Evolutionary conservation across 2,113 vertebrate species (phyloP).

Genomic region (Cavia aperea): DNA sequence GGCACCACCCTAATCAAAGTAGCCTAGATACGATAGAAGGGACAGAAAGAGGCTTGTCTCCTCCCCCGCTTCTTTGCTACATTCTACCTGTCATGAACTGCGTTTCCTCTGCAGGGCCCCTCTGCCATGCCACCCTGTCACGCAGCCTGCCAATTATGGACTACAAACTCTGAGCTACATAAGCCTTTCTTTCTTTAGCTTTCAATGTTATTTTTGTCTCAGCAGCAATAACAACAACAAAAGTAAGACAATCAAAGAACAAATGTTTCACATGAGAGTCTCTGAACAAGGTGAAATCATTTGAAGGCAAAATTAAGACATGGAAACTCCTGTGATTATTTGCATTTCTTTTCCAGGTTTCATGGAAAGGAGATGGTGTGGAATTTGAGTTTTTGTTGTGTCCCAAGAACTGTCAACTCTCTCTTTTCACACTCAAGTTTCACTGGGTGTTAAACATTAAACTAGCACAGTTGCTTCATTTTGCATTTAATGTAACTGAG

Average conservation of each 20-base stretch:
- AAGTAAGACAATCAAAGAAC: background rate
- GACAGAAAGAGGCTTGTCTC: background rate
- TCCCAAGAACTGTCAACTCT: background rate
- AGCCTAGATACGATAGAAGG: background rate
- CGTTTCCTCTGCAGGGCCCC: background rate
- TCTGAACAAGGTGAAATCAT: background rate
- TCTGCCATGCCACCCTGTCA: background rate
- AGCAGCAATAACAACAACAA: background rate
- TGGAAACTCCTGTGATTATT: background rate
- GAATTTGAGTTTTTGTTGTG: background rate
- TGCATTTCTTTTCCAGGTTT: background rate
- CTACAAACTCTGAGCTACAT: background rate
- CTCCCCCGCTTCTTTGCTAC: background rate
- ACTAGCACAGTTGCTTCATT: background rate
- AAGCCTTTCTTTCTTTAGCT: background rate
- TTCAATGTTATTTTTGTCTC: background rate
- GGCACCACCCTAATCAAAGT: background rate
- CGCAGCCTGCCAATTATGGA: background rate
- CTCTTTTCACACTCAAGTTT: background rate
- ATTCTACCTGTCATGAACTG: background rate
- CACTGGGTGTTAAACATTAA: background rate
- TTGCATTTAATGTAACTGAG: background rate
- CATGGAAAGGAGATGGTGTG: background rate
- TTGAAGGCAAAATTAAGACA: background rate
- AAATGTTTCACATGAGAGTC: background rate